Base-by-base conservation (phyloP, 1,140 invertebrate species). In the Lordiphosa clarofinis region DNA sequence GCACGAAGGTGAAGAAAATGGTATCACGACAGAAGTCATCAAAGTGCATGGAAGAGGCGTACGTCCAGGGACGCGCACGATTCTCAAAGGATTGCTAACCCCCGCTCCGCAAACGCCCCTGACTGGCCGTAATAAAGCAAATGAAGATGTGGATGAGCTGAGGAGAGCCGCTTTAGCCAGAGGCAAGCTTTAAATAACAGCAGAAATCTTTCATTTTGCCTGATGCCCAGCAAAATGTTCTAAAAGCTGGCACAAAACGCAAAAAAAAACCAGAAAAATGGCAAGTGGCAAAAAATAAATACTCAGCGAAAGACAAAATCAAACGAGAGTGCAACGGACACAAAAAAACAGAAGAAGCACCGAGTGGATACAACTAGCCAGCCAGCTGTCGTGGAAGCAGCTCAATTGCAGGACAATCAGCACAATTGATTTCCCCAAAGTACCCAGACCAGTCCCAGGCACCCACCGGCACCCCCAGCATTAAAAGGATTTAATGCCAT, bases 401-500 rank as follows among this genome's bases (percentile, higher is more conserved):
- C 78, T 84, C 78, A 84, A 84, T 84, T 84, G 78, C 78, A 84
- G 78, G 78, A 84, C 78, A 84, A 84, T 84, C 78, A 84, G 79
- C 73, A 84, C 78, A 84, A 84, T 84, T 84, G 78, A 84, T 84
- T 84, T 84, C 78, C 76, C 78, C 78, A 84, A 84, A 84, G 78
- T 84, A 78, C 69, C 73, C 61, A 69, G 12, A 39, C 39, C 19
- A 15, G 33, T 38, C 36, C 33, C 49, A 12, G 49, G 44, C 50
- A 48, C 63, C 52, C 54, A 38, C 42, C 53, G 33, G 44, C 44
- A 63, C 56, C 43, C 64, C 60, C 49, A 59, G 79, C 78, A 84
- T 84, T 84, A 84, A 84, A 84, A 84, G 78, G 78, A 84, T 84
- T 84, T 84, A 84, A 84, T 84, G 78, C 78, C 78, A 84, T 84